These are phyloP conservation scores for Geotrypetes seraphini DNA, from an alignment of 2,797 vertebrate species.

Conservation along the genomic window DNA sequence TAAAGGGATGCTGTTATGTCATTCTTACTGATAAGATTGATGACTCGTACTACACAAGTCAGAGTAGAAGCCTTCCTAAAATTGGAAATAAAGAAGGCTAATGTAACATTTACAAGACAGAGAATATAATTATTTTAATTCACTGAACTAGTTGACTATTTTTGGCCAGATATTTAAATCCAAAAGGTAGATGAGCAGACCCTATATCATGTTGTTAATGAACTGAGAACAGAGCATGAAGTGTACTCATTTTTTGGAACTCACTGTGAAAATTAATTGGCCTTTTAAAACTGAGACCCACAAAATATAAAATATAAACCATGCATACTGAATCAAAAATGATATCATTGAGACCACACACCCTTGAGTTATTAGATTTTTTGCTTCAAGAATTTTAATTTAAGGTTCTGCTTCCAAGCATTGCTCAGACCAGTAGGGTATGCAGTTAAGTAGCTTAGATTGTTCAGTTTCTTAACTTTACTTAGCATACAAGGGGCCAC, in stretches of 20 bases:
- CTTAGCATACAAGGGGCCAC: too few relatives aligned
- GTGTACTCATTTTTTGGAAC: not conserved
- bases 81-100: too few relatives aligned
- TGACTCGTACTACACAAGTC: too few relatives aligned
- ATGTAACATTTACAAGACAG: too few relatives aligned
- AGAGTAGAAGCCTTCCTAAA: too few relatives aligned
- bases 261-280: too few relatives aligned
- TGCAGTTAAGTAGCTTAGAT: constrained; percentile 34
- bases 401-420: constrained; percentile 27
- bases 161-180: too few relatives aligned
- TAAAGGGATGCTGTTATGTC: too few relatives aligned
- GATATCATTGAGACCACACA: constrained; percentile 44
- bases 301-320: not conserved
- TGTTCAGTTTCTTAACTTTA: constrained; percentile 32
- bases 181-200: too few relatives aligned
- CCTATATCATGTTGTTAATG: not conserved
- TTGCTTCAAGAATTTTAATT: constrained; percentile 41
- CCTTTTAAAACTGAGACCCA: not conserved
- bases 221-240: not conserved
- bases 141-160: too few relatives aligned
- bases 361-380: constrained; percentile 39
- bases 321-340: constrained; percentile 7
- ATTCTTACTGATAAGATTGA: too few relatives aligned
- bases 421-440: constrained; percentile 13
- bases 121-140: too few relatives aligned